Conservation (phyloP, 2,113 vertebrate species). For the Leptocoma aspasia region DNA sequence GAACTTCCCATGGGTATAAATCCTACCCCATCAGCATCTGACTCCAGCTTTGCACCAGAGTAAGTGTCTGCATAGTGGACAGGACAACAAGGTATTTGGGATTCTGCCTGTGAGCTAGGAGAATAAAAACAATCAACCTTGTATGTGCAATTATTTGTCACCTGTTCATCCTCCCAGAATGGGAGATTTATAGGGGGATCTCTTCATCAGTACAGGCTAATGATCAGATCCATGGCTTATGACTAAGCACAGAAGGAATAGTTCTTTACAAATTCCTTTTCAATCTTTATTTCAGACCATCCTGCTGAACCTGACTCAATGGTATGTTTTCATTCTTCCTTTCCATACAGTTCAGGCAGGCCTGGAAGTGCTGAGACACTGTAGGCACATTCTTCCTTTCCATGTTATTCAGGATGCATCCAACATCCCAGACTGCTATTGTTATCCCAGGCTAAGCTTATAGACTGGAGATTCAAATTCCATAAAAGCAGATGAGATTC, state of each 20-base stretch:
- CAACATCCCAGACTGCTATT: neutral
- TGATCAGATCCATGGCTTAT: neutral
- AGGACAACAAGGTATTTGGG: neutral
- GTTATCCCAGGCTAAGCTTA: neutral
- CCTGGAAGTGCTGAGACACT: neutral
- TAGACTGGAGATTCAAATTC: neutral
- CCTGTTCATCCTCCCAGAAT: neutral
- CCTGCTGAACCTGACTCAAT: neutral
- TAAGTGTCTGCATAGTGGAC: neutral
- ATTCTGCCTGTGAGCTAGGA: neutral
- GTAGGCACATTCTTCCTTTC: neutral
- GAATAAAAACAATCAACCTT: neutral
- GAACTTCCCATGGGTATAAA: neutral
- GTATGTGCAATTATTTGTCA: neutral
- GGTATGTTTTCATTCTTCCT: neutral
- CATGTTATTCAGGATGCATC: neutral
- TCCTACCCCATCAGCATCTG: neutral
- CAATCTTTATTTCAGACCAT: neutral
- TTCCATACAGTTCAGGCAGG: neutral
- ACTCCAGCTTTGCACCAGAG: neutral
- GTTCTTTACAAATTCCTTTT: neutral
- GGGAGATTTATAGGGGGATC: neutral
- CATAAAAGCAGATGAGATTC: neutral
- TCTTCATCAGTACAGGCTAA: neutral
- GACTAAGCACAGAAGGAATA: neutral